Base-by-base conservation (phyloP, 2,888 invertebrate genomes). In the Xiphydria camelus region DNA sequence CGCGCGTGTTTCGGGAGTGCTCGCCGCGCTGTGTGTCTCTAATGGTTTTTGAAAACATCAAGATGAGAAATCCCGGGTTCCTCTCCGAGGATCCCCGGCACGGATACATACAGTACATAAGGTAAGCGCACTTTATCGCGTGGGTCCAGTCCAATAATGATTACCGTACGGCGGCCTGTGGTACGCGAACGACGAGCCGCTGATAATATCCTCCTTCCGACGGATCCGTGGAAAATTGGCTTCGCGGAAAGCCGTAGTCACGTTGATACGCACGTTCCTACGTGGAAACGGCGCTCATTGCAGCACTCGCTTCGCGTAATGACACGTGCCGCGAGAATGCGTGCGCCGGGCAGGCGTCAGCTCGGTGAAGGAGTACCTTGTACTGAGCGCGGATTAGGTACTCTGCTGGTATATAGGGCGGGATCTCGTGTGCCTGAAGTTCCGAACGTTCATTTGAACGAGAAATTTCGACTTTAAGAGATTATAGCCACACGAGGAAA, bases 11-110 rank as follows among this genome's bases (percentile, higher is more conserved):
- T n/a, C n/a, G n/a, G n/a, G n/a, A n/a, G n/a, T n/a, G n/a, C n/a
- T n/a, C n/a, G n/a, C n/a, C n/a, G n/a, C n/a, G n/a, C n/a, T n/a
- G n/a, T n/a, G n/a, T n/a, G n/a, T n/a, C n/a, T 29, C 15, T 14
- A 29, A 75, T 75, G 74, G 74, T 75, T 43, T 70, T 72, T 64
- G 73, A 73, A 63, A 72, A 71, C 56, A 68, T 68, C 61, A 73
- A 66, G 55, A 75, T 73, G 74, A 64, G 75, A 62, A 70, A 73
- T 63, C 73, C 74, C 20, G 74, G 73, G 57, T 75, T 75, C 66
- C 70, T 75, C 49, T 57, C 73, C 57, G 74, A 75, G 64, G 73
- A 75, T 49, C 70, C 75, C 49, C 68, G 74, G 53, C 75, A 75
- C 50, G 75, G 75, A 55, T 75, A 74, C 47, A 73, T 74, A 53